Evolutionary conservation across 2,888 invertebrate genomes (phyloP), one percentile per base, ranked within the genome.

Genomic region (Acrobasis repandana): DNA sequence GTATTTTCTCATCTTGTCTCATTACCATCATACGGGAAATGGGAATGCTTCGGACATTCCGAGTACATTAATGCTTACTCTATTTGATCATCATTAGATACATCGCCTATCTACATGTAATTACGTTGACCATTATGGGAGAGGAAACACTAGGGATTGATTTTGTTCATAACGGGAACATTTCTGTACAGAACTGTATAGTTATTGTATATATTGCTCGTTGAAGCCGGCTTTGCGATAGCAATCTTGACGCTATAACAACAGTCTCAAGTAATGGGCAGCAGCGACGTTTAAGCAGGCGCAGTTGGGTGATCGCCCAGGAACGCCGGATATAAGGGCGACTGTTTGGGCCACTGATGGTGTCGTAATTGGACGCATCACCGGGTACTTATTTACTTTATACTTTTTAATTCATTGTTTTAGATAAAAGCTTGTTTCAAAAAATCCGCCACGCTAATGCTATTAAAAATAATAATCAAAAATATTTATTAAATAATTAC

Each of bases 201-300:
- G 73, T 77, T 75, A 73, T 70, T 73, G 76, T 77, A 68, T 72
- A 70, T 76, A 77, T 75, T 74, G 71, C 75, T 68, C 60, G 63
- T 74, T 69, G 76, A 69, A 72, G 73, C 71, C 64, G 73, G 72
- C 68, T 70, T 66, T 64, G 69, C 16, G 86, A 87, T 85, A 75
- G 73, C 73, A 82, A 87, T 88, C 85, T 86, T 76, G 79, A 79
- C 79, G 73, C 77, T 71, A 73, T 80, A 82, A 77, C 79, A 76
- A 74, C 76, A 73, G 75, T 74, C 72, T 74, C 75, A 75, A 81
- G 84, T 89, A 88, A 86, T 83, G 73, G 79, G 82, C 16, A 52
- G 34, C 52, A 36, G 52, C 4, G 28, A 28, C 28, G 28, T 28
- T 28, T 6, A 8, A 28, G 28, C 2, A 28, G 6, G 28, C 28